Evolutionary conservation across 2,113 vertebrate genomes (phyloP).

Genomic region (Chlamydotis undulata): DNA sequence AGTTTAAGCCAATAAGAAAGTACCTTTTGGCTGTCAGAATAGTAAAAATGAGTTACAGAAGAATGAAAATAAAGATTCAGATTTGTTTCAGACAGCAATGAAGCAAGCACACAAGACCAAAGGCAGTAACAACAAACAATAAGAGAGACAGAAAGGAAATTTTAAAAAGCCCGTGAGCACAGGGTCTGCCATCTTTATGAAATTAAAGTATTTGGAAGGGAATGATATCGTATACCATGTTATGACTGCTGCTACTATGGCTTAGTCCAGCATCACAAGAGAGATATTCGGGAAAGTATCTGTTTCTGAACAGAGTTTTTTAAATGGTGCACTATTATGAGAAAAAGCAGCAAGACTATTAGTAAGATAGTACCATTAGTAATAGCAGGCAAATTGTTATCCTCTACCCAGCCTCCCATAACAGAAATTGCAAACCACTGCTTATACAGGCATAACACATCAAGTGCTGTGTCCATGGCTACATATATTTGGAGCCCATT

Average conservation of each 20-base stretch:
- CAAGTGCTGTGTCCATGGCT: neutral
- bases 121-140: neutral
- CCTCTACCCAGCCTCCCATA: neutral
- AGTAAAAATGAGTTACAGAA: neutral
- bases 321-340: neutral
- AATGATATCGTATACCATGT: rapidly evolving
- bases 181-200: neutral
- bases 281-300: neutral
- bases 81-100: neutral
- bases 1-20: neutral
- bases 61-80: neutral
- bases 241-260: neutral
- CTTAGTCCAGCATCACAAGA: neutral
- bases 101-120: rapidly evolving
- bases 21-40: neutral
- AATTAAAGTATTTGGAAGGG: neutral
- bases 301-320: neutral
- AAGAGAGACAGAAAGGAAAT: neutral
- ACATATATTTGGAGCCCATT: neutral
- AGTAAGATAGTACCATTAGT: neutral
- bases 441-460: rapidly evolving
- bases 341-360: neutral
- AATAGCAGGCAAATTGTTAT: neutral
- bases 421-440: neutral
- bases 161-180: neutral